Evolutionary conservation across 2,797 vertebrate genomes (phyloP).

Genomic region (Lacerta viridis): DNA sequence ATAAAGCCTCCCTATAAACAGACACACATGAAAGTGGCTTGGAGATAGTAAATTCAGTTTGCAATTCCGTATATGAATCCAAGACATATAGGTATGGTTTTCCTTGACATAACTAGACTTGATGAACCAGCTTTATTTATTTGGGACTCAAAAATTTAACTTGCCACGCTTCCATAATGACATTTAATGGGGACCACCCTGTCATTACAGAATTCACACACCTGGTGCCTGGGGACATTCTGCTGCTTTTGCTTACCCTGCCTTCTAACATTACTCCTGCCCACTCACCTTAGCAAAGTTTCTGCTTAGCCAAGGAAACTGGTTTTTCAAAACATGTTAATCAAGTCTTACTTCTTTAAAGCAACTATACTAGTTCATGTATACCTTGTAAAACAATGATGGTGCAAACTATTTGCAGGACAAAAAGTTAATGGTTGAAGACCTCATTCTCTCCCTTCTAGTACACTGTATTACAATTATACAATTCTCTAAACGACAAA

Average conservation of each 20-base stretch:
- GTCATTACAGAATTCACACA: not conserved
- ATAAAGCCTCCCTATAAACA: not conserved
- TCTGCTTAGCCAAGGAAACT: not conserved
- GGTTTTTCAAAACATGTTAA: slow-evolving; percentile 17
- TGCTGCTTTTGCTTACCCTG: not conserved
- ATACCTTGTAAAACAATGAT: not conserved
- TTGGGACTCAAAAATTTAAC: not conserved
- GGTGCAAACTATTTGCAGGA: not conserved
- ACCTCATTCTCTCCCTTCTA: not conserved
- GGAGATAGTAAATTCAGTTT: not conserved
- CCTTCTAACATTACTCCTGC: not conserved
- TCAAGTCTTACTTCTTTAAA: slow-evolving; percentile 6
- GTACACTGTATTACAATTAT: not conserved
- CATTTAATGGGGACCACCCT: not conserved
- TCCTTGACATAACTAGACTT: not conserved
- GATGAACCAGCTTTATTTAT: not conserved
- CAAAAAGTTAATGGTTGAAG: not conserved
- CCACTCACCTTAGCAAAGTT: not conserved
- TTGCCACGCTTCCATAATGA: not conserved
- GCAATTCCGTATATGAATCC: not conserved
- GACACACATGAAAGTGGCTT: not conserved
- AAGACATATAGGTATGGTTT: not conserved
- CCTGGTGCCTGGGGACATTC: not conserved
- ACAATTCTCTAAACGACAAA: not conserved
- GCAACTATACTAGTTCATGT: not conserved